These are phyloP conservation scores for Nycticebus coucang DNA, from an alignment of 2,113 vertebrate species.

Conservation along the genomic window DNA sequence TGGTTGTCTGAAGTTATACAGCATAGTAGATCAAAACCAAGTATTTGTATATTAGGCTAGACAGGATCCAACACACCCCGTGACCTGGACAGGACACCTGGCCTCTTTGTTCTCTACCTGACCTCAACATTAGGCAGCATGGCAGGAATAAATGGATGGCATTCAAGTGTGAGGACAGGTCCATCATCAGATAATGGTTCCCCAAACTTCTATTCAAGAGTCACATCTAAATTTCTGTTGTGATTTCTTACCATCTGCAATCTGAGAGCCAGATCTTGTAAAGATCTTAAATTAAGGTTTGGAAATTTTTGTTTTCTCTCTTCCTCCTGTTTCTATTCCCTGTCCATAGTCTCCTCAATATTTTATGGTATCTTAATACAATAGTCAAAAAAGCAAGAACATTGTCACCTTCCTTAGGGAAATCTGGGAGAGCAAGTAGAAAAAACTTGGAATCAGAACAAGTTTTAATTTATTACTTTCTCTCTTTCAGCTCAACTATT, in stretches of 20 bases:
- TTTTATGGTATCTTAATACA: not conserved
- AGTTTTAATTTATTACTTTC: conserved; percentile 34
- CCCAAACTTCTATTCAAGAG: not conserved
- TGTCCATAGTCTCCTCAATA: not conserved
- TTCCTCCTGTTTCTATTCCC: not conserved
- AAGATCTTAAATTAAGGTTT: not conserved
- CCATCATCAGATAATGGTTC: not conserved
- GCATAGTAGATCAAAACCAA: not conserved
- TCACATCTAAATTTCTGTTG: not conserved
- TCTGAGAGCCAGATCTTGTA: not conserved
- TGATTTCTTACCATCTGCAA: not conserved
- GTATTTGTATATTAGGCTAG: not conserved
- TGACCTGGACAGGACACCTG: not conserved
- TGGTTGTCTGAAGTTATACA: not conserved
- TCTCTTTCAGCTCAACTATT: not conserved
- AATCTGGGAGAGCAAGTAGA: not conserved
- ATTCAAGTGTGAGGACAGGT: not conserved
- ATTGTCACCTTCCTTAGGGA: not conserved
- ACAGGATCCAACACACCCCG: not conserved
- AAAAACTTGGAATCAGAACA: not conserved
- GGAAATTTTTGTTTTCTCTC: not conserved
- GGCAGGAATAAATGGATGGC: not conserved
- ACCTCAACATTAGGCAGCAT: not conserved
- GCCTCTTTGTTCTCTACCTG: not conserved
- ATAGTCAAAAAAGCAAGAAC: not conserved